These are phyloP conservation scores for Camponotus fellah DNA, from an alignment of 2,888 invertebrate genomes.

Conservation along the genomic window DNA sequence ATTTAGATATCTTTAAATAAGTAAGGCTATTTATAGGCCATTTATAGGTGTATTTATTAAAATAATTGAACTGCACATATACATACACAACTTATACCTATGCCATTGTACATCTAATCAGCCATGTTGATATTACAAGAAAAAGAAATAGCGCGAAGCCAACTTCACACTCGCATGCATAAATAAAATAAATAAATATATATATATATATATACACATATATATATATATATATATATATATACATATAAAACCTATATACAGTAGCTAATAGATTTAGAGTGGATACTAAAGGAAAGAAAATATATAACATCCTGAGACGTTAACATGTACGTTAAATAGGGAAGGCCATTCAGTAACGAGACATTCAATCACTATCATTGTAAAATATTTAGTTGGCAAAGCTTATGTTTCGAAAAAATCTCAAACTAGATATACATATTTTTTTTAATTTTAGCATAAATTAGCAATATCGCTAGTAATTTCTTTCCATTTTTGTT, in stretches of 20 bases:
- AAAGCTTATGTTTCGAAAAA: background rate
- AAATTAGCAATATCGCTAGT: background rate
- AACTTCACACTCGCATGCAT: conserved; percentile 61
- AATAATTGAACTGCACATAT: conserved; percentile 81
- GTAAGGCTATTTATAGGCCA: conserved; percentile 59
- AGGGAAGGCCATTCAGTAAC: conserved; percentile 61
- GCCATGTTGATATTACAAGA: conserved; percentile 52
- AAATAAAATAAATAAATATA: conserved; percentile 34
- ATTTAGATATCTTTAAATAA: background rate
- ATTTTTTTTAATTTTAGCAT: background rate
- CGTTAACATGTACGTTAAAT: conserved; percentile 71
- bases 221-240: conserved; percentile 42
- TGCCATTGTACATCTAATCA: conserved; percentile 52
- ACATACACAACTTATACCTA: conserved; percentile 82
- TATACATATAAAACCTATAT: conserved; percentile 66
- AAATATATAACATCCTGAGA: conserved; percentile 75
- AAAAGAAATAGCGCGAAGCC: conserved; percentile 23
- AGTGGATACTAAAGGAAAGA: conserved; percentile 43
- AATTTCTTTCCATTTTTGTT: background rate
- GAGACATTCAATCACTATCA: conserved; percentile 9
- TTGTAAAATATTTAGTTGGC: background rate
- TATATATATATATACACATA: conserved; percentile 42
- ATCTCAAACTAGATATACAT: background rate
- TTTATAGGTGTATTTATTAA: conserved; percentile 63
- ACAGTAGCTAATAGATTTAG: conserved; percentile 60